phyloP scores from a whole-genome alignment of 2,113 vertebrate species.

The Macroglossus sobrinus region DNA sequence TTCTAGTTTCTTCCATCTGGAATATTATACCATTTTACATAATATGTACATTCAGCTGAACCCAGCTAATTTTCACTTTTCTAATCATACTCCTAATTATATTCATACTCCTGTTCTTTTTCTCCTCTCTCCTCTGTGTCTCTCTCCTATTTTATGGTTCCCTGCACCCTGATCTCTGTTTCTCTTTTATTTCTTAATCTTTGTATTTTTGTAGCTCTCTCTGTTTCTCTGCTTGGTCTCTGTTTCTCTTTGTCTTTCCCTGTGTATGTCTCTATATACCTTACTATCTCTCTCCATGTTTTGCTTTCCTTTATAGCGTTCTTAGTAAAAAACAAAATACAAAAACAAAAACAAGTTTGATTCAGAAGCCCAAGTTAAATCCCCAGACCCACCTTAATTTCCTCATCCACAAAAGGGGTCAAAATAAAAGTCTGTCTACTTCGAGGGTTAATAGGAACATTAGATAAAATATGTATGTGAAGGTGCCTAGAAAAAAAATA shows the following conservation, averaged over 20 bases:
- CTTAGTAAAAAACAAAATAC: background rate
- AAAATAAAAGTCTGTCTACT: background rate
- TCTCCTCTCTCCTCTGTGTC: background rate
- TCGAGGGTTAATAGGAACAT: background rate
- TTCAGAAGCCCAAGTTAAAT: background rate
- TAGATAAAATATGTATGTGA: background rate
- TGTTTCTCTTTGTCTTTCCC: background rate
- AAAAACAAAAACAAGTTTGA: background rate
- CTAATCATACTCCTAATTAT: background rate
- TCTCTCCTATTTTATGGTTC: background rate
- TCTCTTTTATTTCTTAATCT: background rate
- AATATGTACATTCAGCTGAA: background rate
- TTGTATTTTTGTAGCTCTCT: background rate
- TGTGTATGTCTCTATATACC: too few species aligned
- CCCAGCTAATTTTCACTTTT: background rate
- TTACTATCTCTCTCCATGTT: background rate
- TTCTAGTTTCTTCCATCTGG: conserved; percentile 37
- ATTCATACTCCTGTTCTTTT: fast-evolving
- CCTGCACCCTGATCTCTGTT: background rate
- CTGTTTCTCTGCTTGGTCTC: background rate
- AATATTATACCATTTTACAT: background rate
- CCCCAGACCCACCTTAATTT: background rate
- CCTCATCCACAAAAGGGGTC: background rate
- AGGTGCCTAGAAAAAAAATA: background rate
- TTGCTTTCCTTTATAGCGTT: background rate